phyloP scores from a whole-genome alignment of 2,888 invertebrate species.

The Diploptera punctata region DNA sequence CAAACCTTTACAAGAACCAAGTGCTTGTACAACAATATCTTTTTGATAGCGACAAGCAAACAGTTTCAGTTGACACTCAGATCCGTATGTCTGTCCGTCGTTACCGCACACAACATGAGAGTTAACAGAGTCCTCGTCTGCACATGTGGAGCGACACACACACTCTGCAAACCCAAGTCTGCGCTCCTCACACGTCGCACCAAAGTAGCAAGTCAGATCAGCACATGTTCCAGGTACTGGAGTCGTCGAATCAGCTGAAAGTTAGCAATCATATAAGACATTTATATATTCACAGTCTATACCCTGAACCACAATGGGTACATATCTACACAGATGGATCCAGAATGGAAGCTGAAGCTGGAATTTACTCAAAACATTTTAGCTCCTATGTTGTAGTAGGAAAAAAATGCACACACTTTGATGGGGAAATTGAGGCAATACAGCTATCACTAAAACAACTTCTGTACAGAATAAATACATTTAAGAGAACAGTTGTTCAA shows the following conservation, averaged over 20 bases:
- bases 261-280: no score
- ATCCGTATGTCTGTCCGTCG: conserved; percentile 84
- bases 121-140: conserved; percentile 57
- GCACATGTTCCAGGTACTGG: conserved; percentile 74
- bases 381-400: no score
- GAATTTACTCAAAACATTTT: no score
- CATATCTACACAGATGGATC: no score
- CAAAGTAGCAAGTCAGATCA: conserved; percentile 82
- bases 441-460: no score
- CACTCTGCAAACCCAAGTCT: conserved; percentile 74
- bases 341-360: no score
- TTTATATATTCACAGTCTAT: no score
- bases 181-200: conserved; percentile 76
- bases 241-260: conserved; percentile 69
- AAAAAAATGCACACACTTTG: no score
- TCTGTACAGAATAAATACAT: no score
- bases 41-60: conserved; percentile 52
- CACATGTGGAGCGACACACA: conserved; percentile 75
- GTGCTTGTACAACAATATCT: conserved; percentile 61
- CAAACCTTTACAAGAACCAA: conserved; percentile 75
- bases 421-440: no score
- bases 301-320: no score
- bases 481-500: no score
- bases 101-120: conserved; percentile 73
- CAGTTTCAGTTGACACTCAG: conserved; percentile 76